Percentiles rank a stretch among this genome's conserved stretches.
These are phyloP conservation scores for Schizopygopsis pylzovi DNA, from an alignment of 2,797 vertebrate genomes.

Conservation along the genomic window DNA sequence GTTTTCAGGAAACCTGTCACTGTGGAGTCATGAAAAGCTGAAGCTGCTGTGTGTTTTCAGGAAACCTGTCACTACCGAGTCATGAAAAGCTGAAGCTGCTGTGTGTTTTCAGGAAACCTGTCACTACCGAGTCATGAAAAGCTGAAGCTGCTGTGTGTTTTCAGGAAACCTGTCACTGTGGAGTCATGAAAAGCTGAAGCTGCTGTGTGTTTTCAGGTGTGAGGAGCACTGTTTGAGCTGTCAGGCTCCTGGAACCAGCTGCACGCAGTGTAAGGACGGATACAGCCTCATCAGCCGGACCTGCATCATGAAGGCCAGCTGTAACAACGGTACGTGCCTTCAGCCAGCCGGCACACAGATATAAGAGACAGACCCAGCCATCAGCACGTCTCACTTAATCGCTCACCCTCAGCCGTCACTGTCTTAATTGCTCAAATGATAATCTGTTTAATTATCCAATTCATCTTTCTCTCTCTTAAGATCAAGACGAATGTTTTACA, in stretches of 20 bases:
- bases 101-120: too few species aligned
- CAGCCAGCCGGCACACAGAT: background rate
- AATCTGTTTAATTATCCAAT: background rate
- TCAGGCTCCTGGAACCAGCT: constrained; percentile 80
- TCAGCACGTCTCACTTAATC: background rate
- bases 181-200: too few species aligned
- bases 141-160: too few species aligned
- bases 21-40: too few species aligned
- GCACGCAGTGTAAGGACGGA: constrained; percentile 82
- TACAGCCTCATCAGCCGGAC: constrained; percentile 82
- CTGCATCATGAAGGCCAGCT: constrained; percentile 86
- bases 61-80: too few species aligned
- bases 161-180: too few species aligned
- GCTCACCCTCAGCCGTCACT: background rate
- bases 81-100: too few species aligned
- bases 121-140: too few species aligned
- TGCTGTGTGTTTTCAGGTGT: constrained; percentile 74
- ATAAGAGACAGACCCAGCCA: background rate
- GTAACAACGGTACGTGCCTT: constrained; percentile 84
- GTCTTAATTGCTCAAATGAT: background rate
- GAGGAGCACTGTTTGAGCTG: constrained; percentile 87
- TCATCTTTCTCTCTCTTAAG: background rate
- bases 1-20: too few species aligned
- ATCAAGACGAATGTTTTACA: background rate
- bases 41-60: too few species aligned